These are phyloP conservation scores for Stichopus chloronotus DNA, from an alignment of 35 echinoderm and acorn worm genomes.

Conservation along the genomic window DNA sequence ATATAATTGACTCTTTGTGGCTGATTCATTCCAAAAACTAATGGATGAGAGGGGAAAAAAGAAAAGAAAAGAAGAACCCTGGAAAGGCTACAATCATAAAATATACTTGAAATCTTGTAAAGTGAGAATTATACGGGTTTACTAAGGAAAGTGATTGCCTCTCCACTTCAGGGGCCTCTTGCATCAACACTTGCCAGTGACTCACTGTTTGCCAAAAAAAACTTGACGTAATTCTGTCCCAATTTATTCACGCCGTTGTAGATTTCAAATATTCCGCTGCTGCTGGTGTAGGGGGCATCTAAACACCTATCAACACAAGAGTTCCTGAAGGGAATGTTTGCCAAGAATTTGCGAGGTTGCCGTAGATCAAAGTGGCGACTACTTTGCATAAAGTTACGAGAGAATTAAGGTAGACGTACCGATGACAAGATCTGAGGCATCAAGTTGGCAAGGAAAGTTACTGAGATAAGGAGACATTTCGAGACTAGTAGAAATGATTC, in stretches of 20 bases:
- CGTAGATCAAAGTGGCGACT: not conserved
- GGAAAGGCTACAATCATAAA: not conserved
- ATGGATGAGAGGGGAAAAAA: no score
- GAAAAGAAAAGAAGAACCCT: not conserved
- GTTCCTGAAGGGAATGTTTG: not conserved
- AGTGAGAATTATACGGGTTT: not conserved
- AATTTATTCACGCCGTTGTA: not conserved
- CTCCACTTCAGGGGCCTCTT: not conserved
- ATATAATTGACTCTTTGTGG: not conserved
- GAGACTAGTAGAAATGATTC: no score
- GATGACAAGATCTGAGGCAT: not conserved
- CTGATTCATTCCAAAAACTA: not conserved
- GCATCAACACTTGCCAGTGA: not conserved
- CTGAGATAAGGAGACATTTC: no score
- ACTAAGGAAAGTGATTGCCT: not conserved
- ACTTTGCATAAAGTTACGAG: not conserved
- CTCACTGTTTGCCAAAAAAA: not conserved
- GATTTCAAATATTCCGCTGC: not conserved
- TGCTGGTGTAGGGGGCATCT: not conserved
- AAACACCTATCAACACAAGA: not conserved
- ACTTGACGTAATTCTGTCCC: not conserved
- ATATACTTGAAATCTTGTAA: not conserved
- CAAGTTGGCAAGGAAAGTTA: no score
- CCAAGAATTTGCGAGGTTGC: conserved; percentile 7
- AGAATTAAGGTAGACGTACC: not conserved